These are phyloP conservation scores for Paramisgurnus dabryanus DNA, from an alignment of 2,113 vertebrate genomes.

Conservation along the genomic window DNA sequence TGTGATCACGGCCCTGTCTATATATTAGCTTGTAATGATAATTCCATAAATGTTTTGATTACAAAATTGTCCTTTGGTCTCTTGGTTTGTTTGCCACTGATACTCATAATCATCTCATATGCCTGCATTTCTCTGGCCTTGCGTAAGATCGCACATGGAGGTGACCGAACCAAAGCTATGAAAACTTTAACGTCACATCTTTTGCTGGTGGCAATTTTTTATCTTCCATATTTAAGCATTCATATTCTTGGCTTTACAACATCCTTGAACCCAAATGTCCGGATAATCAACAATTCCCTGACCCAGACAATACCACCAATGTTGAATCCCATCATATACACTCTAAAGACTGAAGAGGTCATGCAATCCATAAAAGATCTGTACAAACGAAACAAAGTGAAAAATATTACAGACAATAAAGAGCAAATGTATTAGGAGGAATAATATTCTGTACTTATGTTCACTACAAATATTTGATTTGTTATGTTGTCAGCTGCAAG, in stretches of 20 bases:
- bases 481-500: background rate
- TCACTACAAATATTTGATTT: too few relatives aligned
- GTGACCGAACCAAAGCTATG: constrained; percentile 38
- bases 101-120: constrained; percentile 53
- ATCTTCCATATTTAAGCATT: constrained; percentile 33
- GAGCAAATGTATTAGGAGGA: too few relatives aligned
- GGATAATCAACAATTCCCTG: constrained; percentile 42
- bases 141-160: constrained; percentile 25
- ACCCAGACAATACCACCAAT: constrained; percentile 51
- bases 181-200: constrained; percentile 53
- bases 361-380: constrained; percentile 51
- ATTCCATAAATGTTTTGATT: constrained; percentile 50
- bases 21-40: constrained; percentile 64
- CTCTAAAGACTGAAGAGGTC: constrained; percentile 67
- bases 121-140: constrained; percentile 45
- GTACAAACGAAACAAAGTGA: constrained; percentile 31
- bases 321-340: constrained; percentile 67
- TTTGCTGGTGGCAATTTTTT: constrained; percentile 45
- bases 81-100: constrained; percentile 48
- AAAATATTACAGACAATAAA: background rate
- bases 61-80: background rate
- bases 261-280: constrained; percentile 16
- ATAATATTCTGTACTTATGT: too few relatives aligned
- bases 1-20: constrained; percentile 67
- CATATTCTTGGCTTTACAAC: constrained; percentile 9